Percentiles rank a stretch among this genome's conserved stretches.
Conservation (phyloP, 2,888 invertebrate species). For the Clunio marinus region DNA sequence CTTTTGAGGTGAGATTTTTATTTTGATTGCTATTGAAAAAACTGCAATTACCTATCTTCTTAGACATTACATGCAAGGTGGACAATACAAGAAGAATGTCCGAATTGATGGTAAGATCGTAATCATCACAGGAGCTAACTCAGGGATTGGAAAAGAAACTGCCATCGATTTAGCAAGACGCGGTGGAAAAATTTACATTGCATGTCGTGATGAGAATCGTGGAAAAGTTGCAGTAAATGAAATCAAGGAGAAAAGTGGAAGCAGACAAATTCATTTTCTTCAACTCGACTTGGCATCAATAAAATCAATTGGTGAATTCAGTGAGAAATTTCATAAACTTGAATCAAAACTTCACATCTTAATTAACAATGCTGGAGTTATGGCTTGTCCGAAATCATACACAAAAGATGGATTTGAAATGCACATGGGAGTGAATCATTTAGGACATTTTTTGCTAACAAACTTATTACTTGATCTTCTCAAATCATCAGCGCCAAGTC, state of each 20-base stretch:
- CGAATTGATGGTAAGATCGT: conserved; percentile 61
- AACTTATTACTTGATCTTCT: conserved; percentile 56
- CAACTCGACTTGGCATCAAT: conserved; percentile 55
- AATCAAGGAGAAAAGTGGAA: conserved; percentile 66
- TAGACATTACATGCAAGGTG: conserved; percentile 55
- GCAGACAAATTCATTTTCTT: conserved; percentile 66
- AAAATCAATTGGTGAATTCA: conserved; percentile 59
- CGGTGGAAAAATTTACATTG: conserved; percentile 79
- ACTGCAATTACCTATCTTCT: too few relatives aligned
- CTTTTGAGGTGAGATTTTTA: too few relatives aligned
- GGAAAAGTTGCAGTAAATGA: conserved; percentile 67
- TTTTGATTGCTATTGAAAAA: too few relatives aligned
- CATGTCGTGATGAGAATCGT: conserved; percentile 70
- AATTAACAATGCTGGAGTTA: conserved; percentile 58
- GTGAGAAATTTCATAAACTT: conserved; percentile 50
- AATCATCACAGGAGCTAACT: conserved; percentile 76
- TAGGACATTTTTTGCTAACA: conserved; percentile 61
- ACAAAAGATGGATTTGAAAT: conserved; percentile 57
- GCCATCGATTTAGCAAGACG: conserved; percentile 66
- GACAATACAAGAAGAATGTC: conserved; percentile 52
- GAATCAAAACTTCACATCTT: conserved; percentile 54
- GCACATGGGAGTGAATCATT: conserved; percentile 58
- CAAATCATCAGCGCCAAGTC: conserved; percentile 62
- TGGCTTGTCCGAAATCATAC: conserved; percentile 51
- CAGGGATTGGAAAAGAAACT: conserved; percentile 75